These are phyloP conservation scores for Lineus longissimus DNA, from an alignment of 1,140 invertebrate genomes.

Conservation along the genomic window DNA sequence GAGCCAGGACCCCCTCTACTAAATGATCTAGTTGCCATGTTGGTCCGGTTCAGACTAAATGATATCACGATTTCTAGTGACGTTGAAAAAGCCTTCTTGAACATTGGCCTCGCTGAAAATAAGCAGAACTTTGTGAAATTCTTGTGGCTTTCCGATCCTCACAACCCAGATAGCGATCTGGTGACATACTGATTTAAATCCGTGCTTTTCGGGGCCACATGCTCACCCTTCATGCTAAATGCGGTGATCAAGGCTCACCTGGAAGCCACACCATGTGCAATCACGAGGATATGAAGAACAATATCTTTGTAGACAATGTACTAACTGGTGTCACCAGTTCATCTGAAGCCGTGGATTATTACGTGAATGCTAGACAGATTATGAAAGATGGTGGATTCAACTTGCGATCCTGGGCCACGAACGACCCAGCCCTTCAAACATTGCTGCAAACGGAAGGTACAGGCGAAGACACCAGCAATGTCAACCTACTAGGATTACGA, in stretches of 20 bases:
- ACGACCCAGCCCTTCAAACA: not conserved
- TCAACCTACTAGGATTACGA: not conserved
- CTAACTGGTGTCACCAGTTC: not conserved
- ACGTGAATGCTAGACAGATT: not conserved
- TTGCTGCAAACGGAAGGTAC: not conserved
- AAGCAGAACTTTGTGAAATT: slow-evolving; percentile 1
- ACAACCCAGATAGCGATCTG: slow-evolving; percentile 4
- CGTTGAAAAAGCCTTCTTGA: slow-evolving; percentile 7
- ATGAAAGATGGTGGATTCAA: not conserved
- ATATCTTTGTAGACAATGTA: slow-evolving; percentile 6
- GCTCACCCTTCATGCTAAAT: not conserved
- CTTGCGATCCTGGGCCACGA: slow-evolving; percentile 3
- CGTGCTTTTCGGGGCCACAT: not conserved
- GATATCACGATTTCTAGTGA: not conserved
- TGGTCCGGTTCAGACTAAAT: not conserved
- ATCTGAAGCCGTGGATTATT: not conserved
- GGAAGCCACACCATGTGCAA: not conserved
- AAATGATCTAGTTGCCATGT: not conserved
- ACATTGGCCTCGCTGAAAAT: not conserved
- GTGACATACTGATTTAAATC: not conserved
- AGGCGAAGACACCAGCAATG: not conserved
- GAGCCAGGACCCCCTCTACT: not conserved
- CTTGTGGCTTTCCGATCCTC: not conserved
- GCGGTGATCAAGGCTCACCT: not conserved
- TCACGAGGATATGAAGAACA: not conserved